These are phyloP conservation scores for Adelosebastes latens DNA, from an alignment of 2,797 vertebrate species.

Conservation along the genomic window DNA sequence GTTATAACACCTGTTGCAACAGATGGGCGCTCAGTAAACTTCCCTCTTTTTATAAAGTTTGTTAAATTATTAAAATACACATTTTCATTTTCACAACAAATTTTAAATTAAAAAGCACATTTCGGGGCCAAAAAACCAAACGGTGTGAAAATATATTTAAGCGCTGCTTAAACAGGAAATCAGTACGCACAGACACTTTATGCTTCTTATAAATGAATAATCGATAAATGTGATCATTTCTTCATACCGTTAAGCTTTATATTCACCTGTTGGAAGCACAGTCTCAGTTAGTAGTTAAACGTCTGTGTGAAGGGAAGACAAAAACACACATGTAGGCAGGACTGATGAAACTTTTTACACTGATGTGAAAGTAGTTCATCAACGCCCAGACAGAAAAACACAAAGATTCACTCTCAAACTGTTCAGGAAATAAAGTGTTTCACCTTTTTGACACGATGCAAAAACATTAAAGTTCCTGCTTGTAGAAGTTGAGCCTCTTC, in stretches of 20 bases:
- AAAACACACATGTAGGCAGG: constrained; percentile 43
- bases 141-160: background rate
- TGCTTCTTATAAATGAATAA: background rate
- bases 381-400: constrained; percentile 47
- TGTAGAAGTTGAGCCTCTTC: background rate
- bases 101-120: background rate
- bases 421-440: constrained; percentile 35
- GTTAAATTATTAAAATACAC: background rate
- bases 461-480: background rate
- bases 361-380: constrained; percentile 52
- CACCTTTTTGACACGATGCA: background rate
- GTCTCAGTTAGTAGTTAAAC: constrained; percentile 25
- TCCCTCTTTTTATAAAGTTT: background rate
- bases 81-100: background rate
- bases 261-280: constrained; percentile 32
- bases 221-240: constrained; percentile 22
- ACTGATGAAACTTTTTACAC: constrained; percentile 54
- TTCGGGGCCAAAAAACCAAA: background rate
- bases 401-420: constrained; percentile 4
- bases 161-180: constrained; percentile 56
- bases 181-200: background rate
- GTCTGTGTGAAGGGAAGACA: constrained; percentile 15
- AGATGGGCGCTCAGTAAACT: constrained; percentile 30
- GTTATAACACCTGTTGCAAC: constrained; percentile 76
- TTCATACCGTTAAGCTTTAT: constrained; percentile 14